Conservation (phyloP, 1,140 invertebrate genomes). For the Apis florea region DNA sequence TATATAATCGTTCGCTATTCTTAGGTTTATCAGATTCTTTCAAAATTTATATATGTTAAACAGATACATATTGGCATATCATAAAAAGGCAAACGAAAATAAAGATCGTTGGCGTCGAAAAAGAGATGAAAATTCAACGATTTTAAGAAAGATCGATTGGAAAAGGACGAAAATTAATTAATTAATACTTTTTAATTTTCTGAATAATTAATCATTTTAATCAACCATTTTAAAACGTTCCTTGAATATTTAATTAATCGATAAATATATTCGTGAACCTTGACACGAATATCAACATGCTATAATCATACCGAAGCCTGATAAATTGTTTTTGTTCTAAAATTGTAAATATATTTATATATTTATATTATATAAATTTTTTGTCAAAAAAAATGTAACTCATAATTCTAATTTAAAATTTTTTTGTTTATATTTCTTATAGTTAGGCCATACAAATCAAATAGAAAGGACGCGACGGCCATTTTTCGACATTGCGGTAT, state of each 20-base stretch:
- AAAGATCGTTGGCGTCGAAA: slow-evolving; percentile 7
- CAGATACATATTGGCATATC: neutral
- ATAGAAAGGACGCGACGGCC: slow-evolving; percentile 47
- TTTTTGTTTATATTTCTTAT: neutral
- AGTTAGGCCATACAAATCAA: neutral
- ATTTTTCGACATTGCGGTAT: slow-evolving; percentile 23
- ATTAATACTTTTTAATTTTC: neutral
- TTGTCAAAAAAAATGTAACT: neutral
- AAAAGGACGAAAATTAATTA: neutral
- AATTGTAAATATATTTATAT: neutral
- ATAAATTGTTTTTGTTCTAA: neutral
- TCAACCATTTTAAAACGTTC: neutral
- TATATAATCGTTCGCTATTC: neutral
- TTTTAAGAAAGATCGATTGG: neutral
- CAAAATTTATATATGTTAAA: neutral
- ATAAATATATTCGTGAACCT: neutral
- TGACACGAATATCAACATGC: slow-evolving; percentile 1
- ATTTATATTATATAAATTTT: neutral
- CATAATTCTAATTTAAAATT: neutral
- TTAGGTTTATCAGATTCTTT: too few relatives aligned
- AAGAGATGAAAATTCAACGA: neutral
- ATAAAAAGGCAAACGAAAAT: neutral
- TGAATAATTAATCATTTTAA: neutral
- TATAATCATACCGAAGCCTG: neutral
- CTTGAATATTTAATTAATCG: neutral